A percentile compares a stretch with the other conserved stretches of the same genome.
phyloP scores from a whole-genome alignment of 37 sponge, comb jelly and placozoan species.

The Cladorhizidae sp. region DNA sequence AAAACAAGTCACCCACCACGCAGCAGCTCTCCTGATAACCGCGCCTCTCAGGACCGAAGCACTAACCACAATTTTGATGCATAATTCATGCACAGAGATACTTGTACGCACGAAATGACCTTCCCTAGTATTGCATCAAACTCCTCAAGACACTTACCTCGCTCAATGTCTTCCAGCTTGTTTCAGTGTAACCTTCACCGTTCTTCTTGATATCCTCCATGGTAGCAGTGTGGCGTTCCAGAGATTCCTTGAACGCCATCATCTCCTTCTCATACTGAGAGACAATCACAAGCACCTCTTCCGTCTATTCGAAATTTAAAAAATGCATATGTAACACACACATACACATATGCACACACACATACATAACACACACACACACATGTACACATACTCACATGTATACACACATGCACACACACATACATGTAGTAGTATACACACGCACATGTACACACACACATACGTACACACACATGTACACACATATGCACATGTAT shows the following conservation, averaged over 20 bases:
- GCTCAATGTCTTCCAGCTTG: conserved; percentile 16
- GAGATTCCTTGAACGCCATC: conserved; percentile 20
- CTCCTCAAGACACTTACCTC: too few species aligned
- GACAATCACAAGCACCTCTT: conserved; percentile 47
- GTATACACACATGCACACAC: too few species aligned
- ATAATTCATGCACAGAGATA: too few species aligned
- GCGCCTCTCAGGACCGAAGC: too few species aligned
- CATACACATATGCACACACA: background rate
- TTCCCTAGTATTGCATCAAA: too few species aligned
- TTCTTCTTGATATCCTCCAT: conserved; percentile 5
- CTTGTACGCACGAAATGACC: too few species aligned
- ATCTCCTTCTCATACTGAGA: conserved; percentile 26
- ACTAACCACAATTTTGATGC: too few species aligned
- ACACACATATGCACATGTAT: too few species aligned
- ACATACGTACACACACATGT: background rate
- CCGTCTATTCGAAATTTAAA: conserved; percentile 10
- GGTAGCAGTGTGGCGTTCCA: background rate
- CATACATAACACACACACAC: background rate
- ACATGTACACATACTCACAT: background rate
- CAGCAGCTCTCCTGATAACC: too few species aligned
- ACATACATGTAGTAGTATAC: too few species aligned
- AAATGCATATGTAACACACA: too few species aligned
- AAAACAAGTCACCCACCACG: too few species aligned
- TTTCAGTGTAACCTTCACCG: background rate
- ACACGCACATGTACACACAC: background rate